Percentiles rank a stretch among this genome's conserved stretches.
These are phyloP conservation scores for Mormyrops boulengeri DNA, from an alignment of 2,797 vertebrate genomes.

Conservation along the genomic window DNA sequence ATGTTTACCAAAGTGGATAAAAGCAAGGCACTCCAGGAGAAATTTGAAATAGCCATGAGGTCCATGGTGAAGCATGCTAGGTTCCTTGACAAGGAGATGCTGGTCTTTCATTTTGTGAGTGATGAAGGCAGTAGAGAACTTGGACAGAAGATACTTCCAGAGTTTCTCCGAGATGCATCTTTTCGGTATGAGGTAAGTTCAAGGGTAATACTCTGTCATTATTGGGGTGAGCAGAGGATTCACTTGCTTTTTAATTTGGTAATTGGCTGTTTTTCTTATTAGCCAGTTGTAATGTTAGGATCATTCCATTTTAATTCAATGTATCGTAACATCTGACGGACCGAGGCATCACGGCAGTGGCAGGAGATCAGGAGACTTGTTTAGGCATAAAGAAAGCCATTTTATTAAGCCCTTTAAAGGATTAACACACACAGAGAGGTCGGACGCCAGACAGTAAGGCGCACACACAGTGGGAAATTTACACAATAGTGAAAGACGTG, in stretches of 20 bases:
- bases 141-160: constrained; percentile 67
- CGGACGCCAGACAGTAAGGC: not conserved
- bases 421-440: not conserved
- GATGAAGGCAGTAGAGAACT: constrained; percentile 72
- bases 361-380: not conserved
- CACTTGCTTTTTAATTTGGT: not conserved
- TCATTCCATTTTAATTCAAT: not conserved
- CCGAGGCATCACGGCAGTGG: not conserved
- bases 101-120: constrained; percentile 84
- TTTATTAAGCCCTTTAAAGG: not conserved
- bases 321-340: not conserved
- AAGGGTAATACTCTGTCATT: not conserved
- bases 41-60: constrained; percentile 74
- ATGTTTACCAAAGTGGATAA: constrained; percentile 91
- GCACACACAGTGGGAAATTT: not conserved
- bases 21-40: constrained; percentile 72
- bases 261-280: not conserved
- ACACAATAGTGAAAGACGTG: not conserved
- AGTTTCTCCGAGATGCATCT: constrained; percentile 66
- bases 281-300: not conserved
- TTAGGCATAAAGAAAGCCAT: not conserved
- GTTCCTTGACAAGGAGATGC: constrained; percentile 68
- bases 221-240: not conserved
- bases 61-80: constrained; percentile 74
- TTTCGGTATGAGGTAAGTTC: constrained; percentile 78